Percentiles rank a stretch among this genome's conserved stretches.
These are phyloP conservation scores for Sinhomidia bicolor DNA, from an alignment of 2,888 invertebrate genomes.

Conservation along the genomic window DNA sequence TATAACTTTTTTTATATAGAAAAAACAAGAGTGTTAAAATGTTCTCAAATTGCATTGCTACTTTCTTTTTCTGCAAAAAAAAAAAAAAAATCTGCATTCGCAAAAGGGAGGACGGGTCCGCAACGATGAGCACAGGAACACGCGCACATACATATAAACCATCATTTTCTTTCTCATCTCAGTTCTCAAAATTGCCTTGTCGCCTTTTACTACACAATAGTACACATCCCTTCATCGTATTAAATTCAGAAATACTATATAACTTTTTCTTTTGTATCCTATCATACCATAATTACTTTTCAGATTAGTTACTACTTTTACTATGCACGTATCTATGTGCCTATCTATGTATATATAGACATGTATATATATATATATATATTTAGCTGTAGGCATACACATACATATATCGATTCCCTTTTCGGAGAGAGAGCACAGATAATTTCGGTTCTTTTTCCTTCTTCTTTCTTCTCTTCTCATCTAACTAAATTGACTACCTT, in stretches of 20 bases:
- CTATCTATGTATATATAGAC: not conserved
- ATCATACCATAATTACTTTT: not conserved
- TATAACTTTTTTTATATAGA: constrained; percentile 11
- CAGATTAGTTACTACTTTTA: constrained; percentile 3
- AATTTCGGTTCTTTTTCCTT: constrained; percentile 24
- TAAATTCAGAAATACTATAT: constrained; percentile 14
- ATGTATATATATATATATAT: not conserved
- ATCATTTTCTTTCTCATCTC: not conserved
- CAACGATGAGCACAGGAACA: constrained; percentile 70
- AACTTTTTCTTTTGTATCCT: constrained; percentile 16
- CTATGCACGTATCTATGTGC: not conserved
- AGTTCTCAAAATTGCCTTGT: not conserved
- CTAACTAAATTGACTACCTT: not conserved
- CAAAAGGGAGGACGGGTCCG: constrained; percentile 71
- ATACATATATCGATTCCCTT: constrained; percentile 37
- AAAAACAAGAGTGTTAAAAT: constrained; percentile 35
- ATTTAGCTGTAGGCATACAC: not conserved
- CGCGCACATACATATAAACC: constrained; percentile 12
- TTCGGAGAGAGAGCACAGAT: constrained; percentile 22
- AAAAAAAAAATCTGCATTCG: constrained; percentile 46
- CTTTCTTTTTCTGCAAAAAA: not conserved
- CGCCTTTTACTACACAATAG: not conserved
- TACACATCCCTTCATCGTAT: constrained; percentile 21
- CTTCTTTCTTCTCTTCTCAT: not conserved
- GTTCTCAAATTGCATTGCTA: constrained; percentile 29